Conservation (phyloP, 1,140 invertebrate species). For the Aleiodes sp. region DNA sequence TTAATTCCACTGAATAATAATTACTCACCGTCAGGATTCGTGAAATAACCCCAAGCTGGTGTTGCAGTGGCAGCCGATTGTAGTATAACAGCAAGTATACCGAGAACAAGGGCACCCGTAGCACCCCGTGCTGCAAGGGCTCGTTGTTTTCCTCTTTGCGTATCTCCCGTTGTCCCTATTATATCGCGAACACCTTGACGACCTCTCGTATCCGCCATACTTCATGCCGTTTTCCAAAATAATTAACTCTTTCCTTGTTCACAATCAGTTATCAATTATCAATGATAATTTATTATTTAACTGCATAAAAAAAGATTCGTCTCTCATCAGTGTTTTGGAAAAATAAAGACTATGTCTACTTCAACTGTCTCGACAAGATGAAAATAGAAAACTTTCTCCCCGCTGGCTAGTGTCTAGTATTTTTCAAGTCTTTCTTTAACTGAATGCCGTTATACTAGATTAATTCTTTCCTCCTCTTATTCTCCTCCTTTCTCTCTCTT, state of each 20-base stretch:
- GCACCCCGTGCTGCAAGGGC: constrained; percentile 63
- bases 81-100: constrained; percentile 80
- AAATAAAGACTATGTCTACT: neutral
- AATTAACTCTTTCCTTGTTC: constrained; percentile 4
- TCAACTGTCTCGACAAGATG: neutral
- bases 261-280: neutral
- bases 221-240: constrained; percentile 55
- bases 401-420: neutral
- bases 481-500: neutral
- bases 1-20: constrained; percentile 1
- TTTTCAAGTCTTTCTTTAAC: neutral
- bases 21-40: constrained; percentile 70
- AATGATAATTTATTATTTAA: neutral
- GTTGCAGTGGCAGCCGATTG: constrained; percentile 75
- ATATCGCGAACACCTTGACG: constrained; percentile 61
- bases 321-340: neutral
- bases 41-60: constrained; percentile 83
- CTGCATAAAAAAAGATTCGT: neutral
- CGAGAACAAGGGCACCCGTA: constrained; percentile 77
- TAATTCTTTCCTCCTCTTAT: neutral
- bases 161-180: constrained; percentile 56
- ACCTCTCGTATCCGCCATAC: constrained; percentile 61
- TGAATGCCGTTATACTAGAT: neutral
- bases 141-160: constrained; percentile 54
- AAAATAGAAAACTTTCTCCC: constrained; percentile 26